These are phyloP conservation scores for Epinotia bilunana DNA, from an alignment of 2,888 invertebrate species.

Conservation along the genomic window DNA sequence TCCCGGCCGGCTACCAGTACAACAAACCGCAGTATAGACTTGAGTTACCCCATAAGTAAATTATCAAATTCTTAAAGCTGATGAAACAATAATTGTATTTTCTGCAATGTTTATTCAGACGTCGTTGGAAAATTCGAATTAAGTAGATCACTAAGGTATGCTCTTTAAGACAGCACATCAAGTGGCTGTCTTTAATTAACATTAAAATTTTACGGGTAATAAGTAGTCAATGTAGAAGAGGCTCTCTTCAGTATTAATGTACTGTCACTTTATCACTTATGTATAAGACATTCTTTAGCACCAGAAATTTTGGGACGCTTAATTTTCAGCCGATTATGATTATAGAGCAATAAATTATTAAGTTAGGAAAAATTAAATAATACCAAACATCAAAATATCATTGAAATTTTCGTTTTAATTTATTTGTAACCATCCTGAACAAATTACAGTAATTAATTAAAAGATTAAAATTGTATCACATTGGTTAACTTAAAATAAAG, in stretches of 20 bases:
- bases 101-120: background rate
- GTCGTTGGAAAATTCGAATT: background rate
- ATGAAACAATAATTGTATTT: constrained; percentile 1
- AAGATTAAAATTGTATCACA: constrained; percentile 9
- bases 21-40: constrained; percentile 75
- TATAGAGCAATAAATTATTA: constrained; percentile 21
- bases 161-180: background rate
- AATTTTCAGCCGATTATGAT: background rate
- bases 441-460: background rate
- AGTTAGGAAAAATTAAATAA: constrained; percentile 6
- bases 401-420: background rate
- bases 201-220: constrained; percentile 43
- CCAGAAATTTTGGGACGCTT: background rate
- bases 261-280: background rate
- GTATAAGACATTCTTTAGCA: background rate
- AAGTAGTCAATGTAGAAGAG: constrained; percentile 32
- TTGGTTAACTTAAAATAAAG: constrained; percentile 3
- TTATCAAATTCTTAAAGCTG: constrained; percentile 17
- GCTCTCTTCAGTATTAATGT: constrained; percentile 43
- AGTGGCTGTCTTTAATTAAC: background rate
- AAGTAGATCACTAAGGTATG: background rate
- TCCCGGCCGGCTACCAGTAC: constrained; percentile 68
- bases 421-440: constrained; percentile 17
- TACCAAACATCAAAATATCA: background rate
- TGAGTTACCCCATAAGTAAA: constrained; percentile 73